Evolutionary conservation across 2,888 invertebrate genomes (phyloP), one percentile per base, ranked within the genome.

Genomic region (Drosophila greeni): DNA sequence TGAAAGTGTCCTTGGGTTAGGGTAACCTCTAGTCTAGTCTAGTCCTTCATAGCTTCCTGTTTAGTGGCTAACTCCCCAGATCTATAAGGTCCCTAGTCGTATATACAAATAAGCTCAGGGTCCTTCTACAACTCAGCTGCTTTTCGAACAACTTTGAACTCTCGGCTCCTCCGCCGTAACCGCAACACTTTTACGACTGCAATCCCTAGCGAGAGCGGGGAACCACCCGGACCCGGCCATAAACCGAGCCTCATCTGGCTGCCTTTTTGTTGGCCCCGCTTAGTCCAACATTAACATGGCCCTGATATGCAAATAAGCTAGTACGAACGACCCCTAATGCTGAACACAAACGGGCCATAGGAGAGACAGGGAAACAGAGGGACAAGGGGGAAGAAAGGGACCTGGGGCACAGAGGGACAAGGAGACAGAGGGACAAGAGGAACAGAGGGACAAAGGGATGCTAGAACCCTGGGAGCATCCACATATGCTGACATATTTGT

Each of bases 231-330:
- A n/a, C 18, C 18, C 24, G 34, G 51, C 55, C 55, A 26, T 54
- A 57, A 59, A 56, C 42, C 37, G 59, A 45, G 45, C 31, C 59
- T 51, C 61, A 51, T 29, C 42, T 49, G 61, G 58, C 43, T 56
- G 36, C 43, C 36, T 56, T 36, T 55, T 42, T 55, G 55, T 29
- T 55, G 42, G 40, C 47, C 47, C 33, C 62, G 61, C 61, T 61
- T 43, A 24, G 61, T 31, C 51, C 64, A 36, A 51, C 64, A 45
- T 53, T 54, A 52, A 33, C 64, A 33, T 16, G 62, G 51, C 70
- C 79, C 76, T 74, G 76, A 76, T 79, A 77, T 82, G 77, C 82
- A 82, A 77, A 77, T 77, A 79, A 82, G 76, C 69, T 37, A 43
- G 58, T 57, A 66, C 34, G 53, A 31, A 34, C 53, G 34, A 11